Evolutionary conservation across 2,797 vertebrate species (phyloP), one percentile per base, ranked within the genome.

Genomic region (Octomys mimax): DNA sequence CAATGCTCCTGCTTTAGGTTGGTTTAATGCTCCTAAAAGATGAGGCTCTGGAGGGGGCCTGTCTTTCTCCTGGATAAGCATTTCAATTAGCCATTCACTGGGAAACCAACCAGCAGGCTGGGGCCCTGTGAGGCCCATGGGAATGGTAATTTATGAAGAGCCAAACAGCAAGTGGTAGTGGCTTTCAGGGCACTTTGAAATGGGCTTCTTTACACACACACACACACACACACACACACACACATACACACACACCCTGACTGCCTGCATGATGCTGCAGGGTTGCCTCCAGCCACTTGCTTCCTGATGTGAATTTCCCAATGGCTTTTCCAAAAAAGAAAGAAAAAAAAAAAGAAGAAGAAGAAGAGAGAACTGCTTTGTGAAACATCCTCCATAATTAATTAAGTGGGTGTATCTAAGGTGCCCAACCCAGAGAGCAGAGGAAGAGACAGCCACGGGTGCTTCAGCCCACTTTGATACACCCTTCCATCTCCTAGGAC

Each of bases 391-490:
- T 97, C 94, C 70, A 78, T 85, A 97, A 62, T 96, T 77, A 93
- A 91, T 95, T 96, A 95, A 87, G 71, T 91, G 93, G 93, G 87
- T 87, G 92, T 93, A 89, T 93, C 87, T 90, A 82, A 77, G 89
- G 85, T 59, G 85, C 92, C 96, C 98, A 94, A 73, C 86, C 36
- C 62, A 95, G 4, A 84, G 39, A 57, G 9, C 93, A 92, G 54
- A 82, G 59, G 75, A 64, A 96, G 83, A 96, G 96, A 75, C 12
- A 97, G 95, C 87, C 93, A 91, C 66, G 49, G 95, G 96, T 19
- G 24, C 96, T 95, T 91, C 96, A 95, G 96, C 86, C 98, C 94
- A 78, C 97, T 98, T 98, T 98, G 97, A 98, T 98, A 97, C 92
- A 85, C 98, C 98, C 97, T 98, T 94, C 4, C 95, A 93, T 88